These are phyloP conservation scores for Odontothrips loti DNA, from an alignment of 2,888 invertebrate species.

Conservation along the genomic window DNA sequence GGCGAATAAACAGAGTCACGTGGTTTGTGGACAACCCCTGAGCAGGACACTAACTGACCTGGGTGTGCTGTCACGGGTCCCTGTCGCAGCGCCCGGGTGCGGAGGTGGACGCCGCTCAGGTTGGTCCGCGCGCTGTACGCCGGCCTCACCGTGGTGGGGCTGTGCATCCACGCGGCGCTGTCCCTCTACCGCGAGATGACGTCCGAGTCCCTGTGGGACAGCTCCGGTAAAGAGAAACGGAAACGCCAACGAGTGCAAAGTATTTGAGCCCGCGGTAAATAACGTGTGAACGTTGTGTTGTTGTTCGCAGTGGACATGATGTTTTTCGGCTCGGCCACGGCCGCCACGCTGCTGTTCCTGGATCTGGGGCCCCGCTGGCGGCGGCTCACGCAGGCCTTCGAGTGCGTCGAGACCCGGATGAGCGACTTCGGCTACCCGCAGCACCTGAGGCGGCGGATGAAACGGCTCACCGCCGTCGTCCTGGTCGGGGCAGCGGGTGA, in stretches of 20 bases:
- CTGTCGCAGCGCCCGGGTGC: not conserved
- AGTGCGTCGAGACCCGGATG: not conserved
- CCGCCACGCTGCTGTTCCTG: not conserved
- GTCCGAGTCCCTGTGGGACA: conserved; percentile 11
- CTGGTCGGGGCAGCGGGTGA: not conserved
- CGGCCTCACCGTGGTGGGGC: not conserved
- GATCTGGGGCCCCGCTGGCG: not conserved
- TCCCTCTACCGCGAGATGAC: conserved; percentile 5
- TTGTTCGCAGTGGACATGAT: conserved; percentile 9
- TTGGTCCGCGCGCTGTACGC: not conserved
- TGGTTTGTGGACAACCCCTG: too few species aligned
- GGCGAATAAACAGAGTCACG: too few species aligned
- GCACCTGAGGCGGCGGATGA: not conserved
- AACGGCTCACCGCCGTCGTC: conserved; percentile 4
- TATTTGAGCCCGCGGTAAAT: too few species aligned
- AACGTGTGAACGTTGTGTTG: not conserved
- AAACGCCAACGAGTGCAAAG: too few species aligned
- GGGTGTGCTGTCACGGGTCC: not conserved
- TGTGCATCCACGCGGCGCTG: not conserved
- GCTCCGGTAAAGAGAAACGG: not conserved
- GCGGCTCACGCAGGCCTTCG: not conserved
- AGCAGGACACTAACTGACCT: not conserved
- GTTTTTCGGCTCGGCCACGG: conserved; percentile 5
- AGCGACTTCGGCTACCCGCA: conserved; percentile 8
- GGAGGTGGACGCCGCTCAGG: not conserved